Conservation (phyloP, 2,113 vertebrate species). For the Chamaea fasciata region DNA sequence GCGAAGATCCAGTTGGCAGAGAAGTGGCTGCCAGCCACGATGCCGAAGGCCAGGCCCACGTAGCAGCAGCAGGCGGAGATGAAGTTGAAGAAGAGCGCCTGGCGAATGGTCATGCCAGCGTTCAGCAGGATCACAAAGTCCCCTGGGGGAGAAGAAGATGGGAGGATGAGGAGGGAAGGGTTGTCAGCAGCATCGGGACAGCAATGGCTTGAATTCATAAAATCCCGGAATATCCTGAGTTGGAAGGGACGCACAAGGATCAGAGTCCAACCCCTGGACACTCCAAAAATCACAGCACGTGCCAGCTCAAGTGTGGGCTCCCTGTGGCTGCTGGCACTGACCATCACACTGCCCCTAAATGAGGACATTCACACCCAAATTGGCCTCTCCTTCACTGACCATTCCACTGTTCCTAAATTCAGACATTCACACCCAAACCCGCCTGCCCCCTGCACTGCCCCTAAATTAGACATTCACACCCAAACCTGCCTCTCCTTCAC, state of each 20-base stretch:
- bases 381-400: background rate
- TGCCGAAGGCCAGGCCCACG: slow-evolving; percentile 90
- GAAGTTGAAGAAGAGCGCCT: slow-evolving; percentile 98
- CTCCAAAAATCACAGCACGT: background rate
- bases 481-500: background rate
- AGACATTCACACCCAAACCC: background rate
- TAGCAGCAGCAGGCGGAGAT: slow-evolving; percentile 97
- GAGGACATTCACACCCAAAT: background rate
- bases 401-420: background rate
- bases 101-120: slow-evolving; percentile 92
- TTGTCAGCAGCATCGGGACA: background rate
- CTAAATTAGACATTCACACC: background rate
- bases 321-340: background rate
- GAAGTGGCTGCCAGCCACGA: slow-evolving; percentile 94
- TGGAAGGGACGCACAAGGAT: background rate
- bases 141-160: slow-evolving; percentile 59
- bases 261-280: too few relatives aligned
- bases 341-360: background rate
- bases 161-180: background rate
- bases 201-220: fast-evolving
- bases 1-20: slow-evolving; percentile 98
- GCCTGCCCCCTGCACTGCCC: background rate
- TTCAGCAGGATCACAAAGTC: slow-evolving; percentile 98
- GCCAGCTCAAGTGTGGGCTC: background rate
- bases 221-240: fast-evolving